Conservation (phyloP, 2,797 vertebrate genomes). For the Enteromius trimaculatus region DNA sequence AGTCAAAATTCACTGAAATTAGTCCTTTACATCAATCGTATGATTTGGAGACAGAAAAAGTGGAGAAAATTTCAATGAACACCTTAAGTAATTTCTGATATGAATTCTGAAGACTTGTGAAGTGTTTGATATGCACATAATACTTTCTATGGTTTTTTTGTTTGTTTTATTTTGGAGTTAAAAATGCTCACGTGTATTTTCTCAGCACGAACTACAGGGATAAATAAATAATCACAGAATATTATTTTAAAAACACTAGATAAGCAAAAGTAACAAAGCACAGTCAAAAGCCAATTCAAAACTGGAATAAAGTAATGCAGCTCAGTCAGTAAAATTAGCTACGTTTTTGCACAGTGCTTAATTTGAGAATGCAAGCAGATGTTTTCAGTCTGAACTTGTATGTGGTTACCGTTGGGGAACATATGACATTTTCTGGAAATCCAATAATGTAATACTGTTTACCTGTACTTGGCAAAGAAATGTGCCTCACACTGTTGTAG, state of each 20-base stretch:
- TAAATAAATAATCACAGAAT: background rate
- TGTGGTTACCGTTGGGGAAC: background rate
- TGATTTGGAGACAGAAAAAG: background rate
- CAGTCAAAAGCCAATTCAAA: background rate
- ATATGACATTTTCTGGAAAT: background rate
- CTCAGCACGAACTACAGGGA: background rate
- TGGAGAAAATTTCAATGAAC: background rate
- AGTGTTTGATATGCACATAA: background rate
- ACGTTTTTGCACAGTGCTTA: background rate
- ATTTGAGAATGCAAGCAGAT: slow-evolving; percentile 1
- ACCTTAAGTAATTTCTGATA: background rate
- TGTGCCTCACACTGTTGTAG: background rate
- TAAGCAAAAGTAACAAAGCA: background rate
- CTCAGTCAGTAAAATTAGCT: background rate
- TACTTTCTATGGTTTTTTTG: background rate
- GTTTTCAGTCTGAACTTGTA: background rate
- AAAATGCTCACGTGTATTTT: no score
- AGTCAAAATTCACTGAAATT: background rate
- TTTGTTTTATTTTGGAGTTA: no score
- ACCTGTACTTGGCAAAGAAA: background rate
- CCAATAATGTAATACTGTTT: slow-evolving; percentile 20
- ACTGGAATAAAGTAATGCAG: background rate
- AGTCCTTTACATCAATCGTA: background rate
- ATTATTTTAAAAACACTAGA: background rate
- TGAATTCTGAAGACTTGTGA: background rate